Conservation (phyloP, 2,888 invertebrate genomes). For the Bellardia bayeri region DNA sequence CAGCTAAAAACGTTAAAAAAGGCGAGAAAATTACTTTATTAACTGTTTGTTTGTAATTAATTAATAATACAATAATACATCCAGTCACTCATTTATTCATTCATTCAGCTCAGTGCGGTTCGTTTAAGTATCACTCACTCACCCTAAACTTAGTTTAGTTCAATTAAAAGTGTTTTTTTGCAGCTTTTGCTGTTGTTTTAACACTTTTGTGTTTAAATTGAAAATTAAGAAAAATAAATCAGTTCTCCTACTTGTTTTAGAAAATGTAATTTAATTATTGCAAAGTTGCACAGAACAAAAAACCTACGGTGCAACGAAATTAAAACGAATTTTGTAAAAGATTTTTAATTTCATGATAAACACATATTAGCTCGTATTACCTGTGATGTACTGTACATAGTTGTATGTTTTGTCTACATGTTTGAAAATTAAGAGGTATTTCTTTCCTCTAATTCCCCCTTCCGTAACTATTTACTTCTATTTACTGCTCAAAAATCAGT, state of each 20-base stretch:
- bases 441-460: background rate
- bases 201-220: constrained; percentile 32
- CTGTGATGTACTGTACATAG: background rate
- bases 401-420: background rate
- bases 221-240: constrained; percentile 55
- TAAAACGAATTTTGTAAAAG: background rate
- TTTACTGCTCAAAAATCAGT: background rate
- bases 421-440: background rate
- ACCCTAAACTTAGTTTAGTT: background rate
- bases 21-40: constrained; percentile 70
- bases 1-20: constrained; percentile 6
- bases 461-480: background rate
- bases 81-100: constrained; percentile 19
- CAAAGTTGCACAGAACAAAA: constrained; percentile 30
- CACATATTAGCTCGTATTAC: background rate
- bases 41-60: constrained; percentile 70
- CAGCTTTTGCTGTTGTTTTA: constrained; percentile 5
- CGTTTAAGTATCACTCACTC: background rate
- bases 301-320: background rate
- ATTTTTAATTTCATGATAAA: background rate
- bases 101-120: constrained; percentile 5
- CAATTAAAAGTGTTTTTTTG: constrained; percentile 1
- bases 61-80: constrained; percentile 63
- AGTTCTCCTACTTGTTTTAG: constrained; percentile 52
- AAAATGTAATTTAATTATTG: constrained; percentile 65